A percentile compares a stretch with the other conserved stretches of the same genome.
These are phyloP conservation scores for Leucoraja ocellata DNA, from an alignment of 2,797 vertebrate genomes.

Conservation along the genomic window DNA sequence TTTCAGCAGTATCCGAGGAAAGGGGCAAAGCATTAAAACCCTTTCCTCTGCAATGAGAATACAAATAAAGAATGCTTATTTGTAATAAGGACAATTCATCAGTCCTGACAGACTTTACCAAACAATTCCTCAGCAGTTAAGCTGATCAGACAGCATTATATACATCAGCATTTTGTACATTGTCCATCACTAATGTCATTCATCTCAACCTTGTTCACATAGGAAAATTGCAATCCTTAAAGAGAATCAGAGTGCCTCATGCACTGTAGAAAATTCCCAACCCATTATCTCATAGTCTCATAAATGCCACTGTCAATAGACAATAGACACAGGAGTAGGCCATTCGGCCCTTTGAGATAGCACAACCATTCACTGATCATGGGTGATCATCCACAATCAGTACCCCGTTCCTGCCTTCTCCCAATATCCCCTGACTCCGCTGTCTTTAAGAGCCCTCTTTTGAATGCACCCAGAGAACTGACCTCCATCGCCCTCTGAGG, in stretches of 20 bases:
- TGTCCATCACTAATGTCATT: slow-evolving; percentile 13
- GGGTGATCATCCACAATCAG: too few relatives aligned
- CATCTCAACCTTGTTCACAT: neutral
- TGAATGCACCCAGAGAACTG: too few relatives aligned
- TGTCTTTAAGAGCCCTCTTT: too few relatives aligned
- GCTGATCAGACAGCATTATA: slow-evolving; percentile 6
- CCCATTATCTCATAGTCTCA: neutral
- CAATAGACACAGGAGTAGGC: too few relatives aligned
- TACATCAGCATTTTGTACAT: neutral
- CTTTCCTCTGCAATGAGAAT: slow-evolving; percentile 9
- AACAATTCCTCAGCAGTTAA: slow-evolving; percentile 13
- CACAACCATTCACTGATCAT: too few relatives aligned
- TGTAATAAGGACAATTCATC: slow-evolving; percentile 10
- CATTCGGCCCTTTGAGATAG: too few relatives aligned
- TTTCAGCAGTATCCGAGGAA: neutral
- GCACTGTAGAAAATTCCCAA: neutral
- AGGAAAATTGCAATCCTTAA: slow-evolving; percentile 21
- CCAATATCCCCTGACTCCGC: too few relatives aligned
- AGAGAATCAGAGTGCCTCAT: neutral
- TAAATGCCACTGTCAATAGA: too few relatives aligned
- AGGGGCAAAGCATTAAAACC: neutral
- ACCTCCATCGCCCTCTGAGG: too few relatives aligned
- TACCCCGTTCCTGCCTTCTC: too few relatives aligned
- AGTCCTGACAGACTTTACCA: neutral
- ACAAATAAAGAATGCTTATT: slow-evolving; percentile 3